These are phyloP conservation scores for Toxotes chatareus DNA, from an alignment of 2,113 vertebrate genomes.

Conservation along the genomic window DNA sequence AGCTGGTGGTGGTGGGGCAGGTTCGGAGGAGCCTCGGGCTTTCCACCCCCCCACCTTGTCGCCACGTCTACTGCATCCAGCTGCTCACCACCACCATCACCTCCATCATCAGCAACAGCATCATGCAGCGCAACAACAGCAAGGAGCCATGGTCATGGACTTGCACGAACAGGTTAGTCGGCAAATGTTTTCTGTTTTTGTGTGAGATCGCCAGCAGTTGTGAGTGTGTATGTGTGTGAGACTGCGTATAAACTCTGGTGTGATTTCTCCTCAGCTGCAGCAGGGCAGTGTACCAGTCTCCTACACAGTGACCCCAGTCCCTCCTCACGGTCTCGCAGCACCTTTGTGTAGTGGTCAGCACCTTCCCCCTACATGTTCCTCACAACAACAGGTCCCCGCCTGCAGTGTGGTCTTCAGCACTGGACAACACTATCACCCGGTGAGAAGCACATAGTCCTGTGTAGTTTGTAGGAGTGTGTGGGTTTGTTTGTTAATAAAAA, in stretches of 20 bases:
- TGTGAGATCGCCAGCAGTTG: not conserved
- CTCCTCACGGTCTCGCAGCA: slow-evolving; percentile 92
- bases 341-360: slow-evolving; percentile 96
- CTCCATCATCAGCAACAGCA: slow-evolving; percentile 86
- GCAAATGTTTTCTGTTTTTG: not conserved
- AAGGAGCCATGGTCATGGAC: slow-evolving; percentile 94
- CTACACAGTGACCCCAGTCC: slow-evolving; percentile 93
- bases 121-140: slow-evolving; percentile 86
- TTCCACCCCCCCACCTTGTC: slow-evolving; percentile 95
- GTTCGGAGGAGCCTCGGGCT: slow-evolving; percentile 92
- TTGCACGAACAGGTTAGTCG: slow-evolving; percentile 92
- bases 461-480: slow-evolving; percentile 19
- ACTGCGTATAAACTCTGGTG: slow-evolving; percentile 9
- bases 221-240: not conserved
- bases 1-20: slow-evolving; percentile 67
- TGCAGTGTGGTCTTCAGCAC: slow-evolving; percentile 97
- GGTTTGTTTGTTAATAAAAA: slow-evolving; percentile 15
- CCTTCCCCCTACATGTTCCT: slow-evolving; percentile 93
- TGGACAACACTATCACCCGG: slow-evolving; percentile 95
- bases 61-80: slow-evolving; percentile 92
- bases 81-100: slow-evolving; percentile 87
- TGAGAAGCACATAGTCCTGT: slow-evolving; percentile 88
- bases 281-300: slow-evolving; percentile 95
- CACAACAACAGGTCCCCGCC: slow-evolving; percentile 93
- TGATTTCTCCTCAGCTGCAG: slow-evolving; percentile 85